Base-by-base conservation (phyloP, 2,113 vertebrate species). In the Chascanopsetta lugubris region DNA sequence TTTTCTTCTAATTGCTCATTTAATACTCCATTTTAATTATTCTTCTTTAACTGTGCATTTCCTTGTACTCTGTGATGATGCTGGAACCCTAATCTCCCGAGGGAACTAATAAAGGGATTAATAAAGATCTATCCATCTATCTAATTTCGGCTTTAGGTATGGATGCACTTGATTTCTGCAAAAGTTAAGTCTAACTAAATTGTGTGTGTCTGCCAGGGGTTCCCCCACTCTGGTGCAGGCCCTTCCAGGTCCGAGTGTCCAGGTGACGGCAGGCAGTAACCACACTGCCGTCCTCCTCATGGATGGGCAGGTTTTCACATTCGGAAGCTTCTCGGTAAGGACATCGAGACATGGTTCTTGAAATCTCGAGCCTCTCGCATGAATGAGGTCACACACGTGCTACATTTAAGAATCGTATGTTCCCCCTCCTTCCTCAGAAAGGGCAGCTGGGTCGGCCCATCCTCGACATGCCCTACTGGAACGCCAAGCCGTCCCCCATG, bases 321-420 rank as follows among this genome's bases (percentile, higher is more conserved):
- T 99, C 83, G 97, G 97, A 85, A 98, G 97, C 81, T 99, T 99
- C 87, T 99, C 97, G 83, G 97, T 99, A 94, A 94, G 96, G 72
- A 53, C 62, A 42, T 26, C 9, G 6, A 29, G 30, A 18, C 7
- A 18, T 20, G 27, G 3, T 27, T 30, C 8, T 38, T 46, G 6
- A 21, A 34, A 32, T 60, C 21, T n/a, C 6, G 53, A 18, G 20
- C 2, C 6, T 25, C 1, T 27, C 25, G 17, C 4, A 24, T 17
- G 8, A 32, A 21, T 7, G 12, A 34, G 43, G 13, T 34, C 3
- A 22, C 10, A 6, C 27, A 45, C 18, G 3, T 18, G 29, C n/a
- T n/a, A 56, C 21, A 2, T 18, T 20, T 15, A 20, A 2, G 20
- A 9, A 43, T 8, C 9, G 2, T 20, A 30, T 30, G 3, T 38